Conservation (phyloP, 2,888 invertebrate genomes). For the Zonitis immaculata region DNA sequence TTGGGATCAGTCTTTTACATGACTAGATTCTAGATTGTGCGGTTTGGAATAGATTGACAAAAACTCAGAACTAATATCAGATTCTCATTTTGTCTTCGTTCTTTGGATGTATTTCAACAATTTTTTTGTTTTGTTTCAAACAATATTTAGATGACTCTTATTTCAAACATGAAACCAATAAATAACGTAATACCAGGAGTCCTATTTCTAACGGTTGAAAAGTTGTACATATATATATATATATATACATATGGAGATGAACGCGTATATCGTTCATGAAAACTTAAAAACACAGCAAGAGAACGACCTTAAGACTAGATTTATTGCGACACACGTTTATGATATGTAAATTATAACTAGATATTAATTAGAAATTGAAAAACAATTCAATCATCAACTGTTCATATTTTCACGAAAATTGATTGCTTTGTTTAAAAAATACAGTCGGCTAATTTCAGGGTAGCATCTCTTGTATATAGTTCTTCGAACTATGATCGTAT, state of each 20-base stretch:
- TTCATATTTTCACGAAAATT: background rate
- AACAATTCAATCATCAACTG: slow-evolving; percentile 1
- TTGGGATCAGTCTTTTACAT: background rate
- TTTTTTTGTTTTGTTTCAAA: no score
- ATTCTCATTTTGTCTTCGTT: no score
- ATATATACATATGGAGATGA: no score
- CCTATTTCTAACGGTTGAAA: slow-evolving; percentile 12
- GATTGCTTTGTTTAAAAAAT: no score
- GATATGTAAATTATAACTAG: slow-evolving; percentile 26
- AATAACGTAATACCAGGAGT: slow-evolving; percentile 23
- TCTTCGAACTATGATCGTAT: slow-evolving; percentile 19
- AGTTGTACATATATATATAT: no score
- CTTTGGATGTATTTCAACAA: background rate
- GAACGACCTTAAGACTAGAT: slow-evolving; percentile 18
- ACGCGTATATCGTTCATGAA: slow-evolving; percentile 16
- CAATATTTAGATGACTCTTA: background rate
- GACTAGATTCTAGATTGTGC: background rate
- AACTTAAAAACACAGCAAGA: slow-evolving; percentile 10
- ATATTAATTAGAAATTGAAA: slow-evolving; percentile 3
- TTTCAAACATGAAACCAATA: slow-evolving; percentile 8
- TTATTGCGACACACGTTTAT: slow-evolving; percentile 23
- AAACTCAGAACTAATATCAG: background rate
- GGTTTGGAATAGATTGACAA: background rate
- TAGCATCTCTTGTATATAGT: slow-evolving; percentile 8
- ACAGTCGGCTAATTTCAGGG: slow-evolving; percentile 2